These are phyloP conservation scores for Morone chrysops DNA, from an alignment of 2,113 vertebrate genomes.

Conservation along the genomic window DNA sequence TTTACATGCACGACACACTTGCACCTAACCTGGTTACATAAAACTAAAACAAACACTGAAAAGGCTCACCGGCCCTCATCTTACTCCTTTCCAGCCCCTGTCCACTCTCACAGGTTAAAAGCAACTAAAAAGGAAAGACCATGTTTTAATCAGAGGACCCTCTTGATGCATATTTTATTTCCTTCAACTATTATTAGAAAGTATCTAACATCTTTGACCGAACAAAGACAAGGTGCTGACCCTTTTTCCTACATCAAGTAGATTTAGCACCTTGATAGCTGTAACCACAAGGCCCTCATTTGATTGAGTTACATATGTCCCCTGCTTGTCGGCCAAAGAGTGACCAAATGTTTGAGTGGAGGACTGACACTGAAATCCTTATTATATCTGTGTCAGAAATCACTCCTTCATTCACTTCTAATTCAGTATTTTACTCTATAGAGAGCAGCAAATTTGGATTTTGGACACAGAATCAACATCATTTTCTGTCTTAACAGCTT, in stretches of 20 bases:
- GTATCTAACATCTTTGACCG: conserved; percentile 23
- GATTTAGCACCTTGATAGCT: conserved; percentile 14
- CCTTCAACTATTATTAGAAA: conserved; percentile 2
- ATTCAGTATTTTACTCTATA: not conserved
- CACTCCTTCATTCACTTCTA: not conserved
- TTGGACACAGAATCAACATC: not conserved
- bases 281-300: conserved; percentile 1
- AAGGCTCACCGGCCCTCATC: not conserved
- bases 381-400: not conserved
- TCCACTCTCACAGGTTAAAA: conserved; percentile 9
- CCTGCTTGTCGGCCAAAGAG: not conserved
- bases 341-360: not conserved
- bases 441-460: not conserved
- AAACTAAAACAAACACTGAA: not conserved
- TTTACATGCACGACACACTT: not conserved
- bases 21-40: too few species aligned
- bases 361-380: not conserved
- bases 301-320: conserved; percentile 30
- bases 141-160: conserved; percentile 23
- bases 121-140: conserved; percentile 10
- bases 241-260: conserved; percentile 11
- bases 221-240: not conserved
- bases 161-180: conserved; percentile 57
- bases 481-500: too few species aligned
- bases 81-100: not conserved